Conservation (phyloP, 2,888 invertebrate species). For the Ecliptopera silaceata region DNA sequence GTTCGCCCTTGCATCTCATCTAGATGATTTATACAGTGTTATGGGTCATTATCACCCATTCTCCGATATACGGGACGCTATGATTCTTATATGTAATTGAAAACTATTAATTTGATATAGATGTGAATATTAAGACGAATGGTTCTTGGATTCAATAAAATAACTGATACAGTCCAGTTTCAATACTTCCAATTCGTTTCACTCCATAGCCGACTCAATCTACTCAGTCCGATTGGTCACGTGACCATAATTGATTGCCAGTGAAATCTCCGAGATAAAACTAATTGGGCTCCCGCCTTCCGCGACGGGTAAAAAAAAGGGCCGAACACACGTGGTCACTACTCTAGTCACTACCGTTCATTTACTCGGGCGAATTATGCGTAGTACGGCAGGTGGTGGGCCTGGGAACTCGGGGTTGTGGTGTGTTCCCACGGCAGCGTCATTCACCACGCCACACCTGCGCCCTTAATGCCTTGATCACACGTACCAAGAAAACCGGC, state of each 20-base stretch:
- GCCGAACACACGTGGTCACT: conserved; percentile 78
- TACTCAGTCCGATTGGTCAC: conserved; percentile 10
- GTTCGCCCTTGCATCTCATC: no score
- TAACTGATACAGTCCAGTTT: conserved; percentile 15
- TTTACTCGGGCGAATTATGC: conserved; percentile 83
- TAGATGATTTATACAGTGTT: no score
- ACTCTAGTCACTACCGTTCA: conserved; percentile 77
- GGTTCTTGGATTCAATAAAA: conserved; percentile 1
- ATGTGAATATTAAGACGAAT: neutral
- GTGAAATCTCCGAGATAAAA: conserved; percentile 21
- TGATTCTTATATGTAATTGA: no score
- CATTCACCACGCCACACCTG: conserved; percentile 79
- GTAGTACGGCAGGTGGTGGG: conserved; percentile 76
- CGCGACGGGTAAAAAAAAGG: conserved; percentile 71
- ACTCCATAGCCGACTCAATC: conserved; percentile 14
- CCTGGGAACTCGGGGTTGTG: conserved; percentile 79
- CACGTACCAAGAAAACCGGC: no score
- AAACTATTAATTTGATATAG: no score
- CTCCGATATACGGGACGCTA: no score
- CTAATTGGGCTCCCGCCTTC: conserved; percentile 58
- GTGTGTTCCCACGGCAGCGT: conserved; percentile 76
- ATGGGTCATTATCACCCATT: no score
- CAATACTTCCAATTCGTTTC: conserved; percentile 27
- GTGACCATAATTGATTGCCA: conserved; percentile 24
- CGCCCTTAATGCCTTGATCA: no score